Percentiles rank a stretch among this genome's conserved stretches.
Conservation (phyloP, 2,797 vertebrate genomes). For the Pantherophis vulpinus region DNA sequence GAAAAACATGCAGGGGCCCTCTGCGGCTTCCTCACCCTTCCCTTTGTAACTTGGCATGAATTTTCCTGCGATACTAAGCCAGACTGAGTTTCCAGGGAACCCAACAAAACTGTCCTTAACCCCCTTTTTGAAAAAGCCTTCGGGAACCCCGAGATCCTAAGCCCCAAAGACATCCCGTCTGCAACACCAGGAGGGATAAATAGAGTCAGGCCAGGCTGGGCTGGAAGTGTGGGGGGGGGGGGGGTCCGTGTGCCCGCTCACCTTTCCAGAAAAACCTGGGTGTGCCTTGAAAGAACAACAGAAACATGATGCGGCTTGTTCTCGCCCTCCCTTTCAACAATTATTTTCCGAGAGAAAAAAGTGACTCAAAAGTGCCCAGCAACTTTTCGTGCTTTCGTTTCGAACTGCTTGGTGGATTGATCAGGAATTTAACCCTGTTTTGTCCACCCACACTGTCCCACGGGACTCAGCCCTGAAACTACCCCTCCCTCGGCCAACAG, state of each 20-base stretch:
- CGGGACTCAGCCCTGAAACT: background rate
- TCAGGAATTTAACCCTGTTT: background rate
- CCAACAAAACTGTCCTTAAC: background rate
- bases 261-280: background rate
- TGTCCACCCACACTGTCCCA: background rate
- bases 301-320: background rate
- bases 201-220: background rate
- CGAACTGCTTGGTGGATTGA: background rate
- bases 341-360: background rate
- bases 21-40: background rate
- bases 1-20: background rate
- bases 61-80: background rate
- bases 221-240: too few species aligned
- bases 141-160: background rate
- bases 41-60: background rate
- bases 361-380: background rate
- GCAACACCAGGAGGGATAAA: background rate
- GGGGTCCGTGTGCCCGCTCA: background rate
- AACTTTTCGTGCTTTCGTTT: background rate
- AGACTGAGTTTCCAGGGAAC: background rate
- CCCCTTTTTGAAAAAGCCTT: background rate
- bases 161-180: background rate
- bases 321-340: background rate
- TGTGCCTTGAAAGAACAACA: background rate
- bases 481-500: background rate